A percentile compares a stretch with the other conserved stretches of the same genome.
phyloP scores from a whole-genome alignment of 2,113 vertebrate species.

The Sprattus sprattus region DNA sequence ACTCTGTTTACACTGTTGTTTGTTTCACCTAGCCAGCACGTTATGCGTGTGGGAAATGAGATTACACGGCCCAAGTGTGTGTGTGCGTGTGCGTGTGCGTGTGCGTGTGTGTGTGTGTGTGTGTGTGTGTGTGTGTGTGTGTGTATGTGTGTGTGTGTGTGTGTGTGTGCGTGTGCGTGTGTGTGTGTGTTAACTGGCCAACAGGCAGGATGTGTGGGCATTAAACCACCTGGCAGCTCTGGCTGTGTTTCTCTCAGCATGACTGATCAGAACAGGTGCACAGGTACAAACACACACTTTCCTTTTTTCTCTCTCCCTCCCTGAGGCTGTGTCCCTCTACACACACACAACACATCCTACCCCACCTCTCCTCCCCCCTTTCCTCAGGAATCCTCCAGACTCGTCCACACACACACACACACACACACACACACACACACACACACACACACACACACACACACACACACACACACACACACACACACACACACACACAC shows the following conservation, averaged over 20 bases:
- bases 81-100: background rate
- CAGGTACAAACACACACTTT: constrained; percentile 78
- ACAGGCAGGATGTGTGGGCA: constrained; percentile 69
- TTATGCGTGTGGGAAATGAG: constrained; percentile 22
- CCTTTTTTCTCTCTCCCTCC: constrained; percentile 55
- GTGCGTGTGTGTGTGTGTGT: constrained; percentile 45
- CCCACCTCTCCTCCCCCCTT: constrained; percentile 61
- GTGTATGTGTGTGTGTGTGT: constrained; percentile 37
- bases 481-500: no score
- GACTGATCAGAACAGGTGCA: constrained; percentile 85
- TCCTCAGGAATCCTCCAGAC: constrained; percentile 50
- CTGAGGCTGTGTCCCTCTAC: constrained; percentile 57
- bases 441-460: no score
- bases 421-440: background rate
- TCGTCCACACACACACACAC: constrained; percentile 51
- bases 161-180: constrained; percentile 5
- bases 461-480: no score
- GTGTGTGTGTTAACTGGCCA: constrained; percentile 71
- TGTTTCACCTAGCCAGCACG: constrained; percentile 10
- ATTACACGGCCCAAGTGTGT: constrained; percentile 10
- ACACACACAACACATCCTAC: constrained; percentile 48
- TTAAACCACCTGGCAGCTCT: constrained; percentile 84
- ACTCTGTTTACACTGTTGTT: constrained; percentile 13
- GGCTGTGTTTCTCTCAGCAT: constrained; percentile 64
- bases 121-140: constrained; percentile 44